phyloP scores from a whole-genome alignment of 1,140 invertebrate genomes.

The Orchesella cincta region DNA sequence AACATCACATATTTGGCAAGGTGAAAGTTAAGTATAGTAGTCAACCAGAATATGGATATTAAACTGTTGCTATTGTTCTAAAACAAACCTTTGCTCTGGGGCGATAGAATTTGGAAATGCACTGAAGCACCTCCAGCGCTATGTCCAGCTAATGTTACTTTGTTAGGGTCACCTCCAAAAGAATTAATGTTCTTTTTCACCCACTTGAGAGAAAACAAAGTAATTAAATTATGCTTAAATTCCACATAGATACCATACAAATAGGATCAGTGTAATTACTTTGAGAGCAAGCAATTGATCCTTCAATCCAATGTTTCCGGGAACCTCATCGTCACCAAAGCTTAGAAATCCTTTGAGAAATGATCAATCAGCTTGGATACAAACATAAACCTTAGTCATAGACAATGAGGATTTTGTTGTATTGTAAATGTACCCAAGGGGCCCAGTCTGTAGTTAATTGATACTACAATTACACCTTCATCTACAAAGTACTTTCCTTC shows the following conservation, averaged over 20 bases:
- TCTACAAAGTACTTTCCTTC: neutral
- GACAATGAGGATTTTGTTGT: too few species aligned
- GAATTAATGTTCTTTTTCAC: neutral
- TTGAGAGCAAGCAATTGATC: neutral
- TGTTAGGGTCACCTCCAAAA: neutral
- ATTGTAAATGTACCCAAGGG: neutral
- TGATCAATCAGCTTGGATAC: neutral
- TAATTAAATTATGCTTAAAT: too few species aligned
- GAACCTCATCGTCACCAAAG: neutral
- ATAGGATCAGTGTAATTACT: too few species aligned
- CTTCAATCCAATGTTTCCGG: neutral
- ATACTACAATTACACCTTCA: neutral
- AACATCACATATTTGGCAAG: too few species aligned
- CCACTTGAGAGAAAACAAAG: neutral
- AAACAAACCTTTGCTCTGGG: neutral
- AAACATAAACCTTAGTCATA: neutral
- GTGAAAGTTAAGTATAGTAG: neutral
- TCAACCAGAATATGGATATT: neutral
- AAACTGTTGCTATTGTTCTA: neutral
- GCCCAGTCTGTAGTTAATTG: conserved; percentile 4
- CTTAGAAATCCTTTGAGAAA: neutral
- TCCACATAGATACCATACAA: too few species aligned
- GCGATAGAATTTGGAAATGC: neutral
- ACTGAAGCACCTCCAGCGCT: neutral
- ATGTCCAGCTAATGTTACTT: neutral